Evolutionary conservation across 2,888 invertebrate genomes (phyloP), one percentile per base, ranked within the genome.

Genomic region (Bruchidius siliquastri): DNA sequence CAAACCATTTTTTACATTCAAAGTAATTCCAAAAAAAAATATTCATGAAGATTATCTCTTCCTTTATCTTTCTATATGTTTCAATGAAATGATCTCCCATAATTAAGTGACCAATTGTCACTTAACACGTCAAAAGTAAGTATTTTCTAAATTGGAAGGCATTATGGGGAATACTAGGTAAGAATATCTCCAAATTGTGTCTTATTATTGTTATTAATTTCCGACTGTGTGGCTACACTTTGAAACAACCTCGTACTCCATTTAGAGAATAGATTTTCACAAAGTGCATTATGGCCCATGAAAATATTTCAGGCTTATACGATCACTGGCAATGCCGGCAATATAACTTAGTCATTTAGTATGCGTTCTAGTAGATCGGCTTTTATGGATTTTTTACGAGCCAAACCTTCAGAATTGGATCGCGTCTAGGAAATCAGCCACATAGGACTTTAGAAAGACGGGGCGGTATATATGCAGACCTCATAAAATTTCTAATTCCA

Each of bases 311-410:
- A 78, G 78, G 77, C 78, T 79, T 78, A 78, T 73, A 73, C 77
- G 80, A 79, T 80, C 80, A 79, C 81, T 82, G 81, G 49, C 81
- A 76, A 79, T 78, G 72, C 71, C 72, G 79, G 82, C 81, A 83
- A 81, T 82, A 82, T 82, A 82, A 82, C 82, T 81, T 80, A 79
- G 81, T 79, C 82, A 82, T 82, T 49, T 49, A 49, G 49, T 49
- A 49, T 83, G 82, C 80, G 82, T 83, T 83, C 82, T 82, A 83
- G 80, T 83, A 83, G 83, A 83, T 83, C 82, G 83, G 81, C 80
- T 49, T 83, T 83, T 83, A 83, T 82, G 82, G 77, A 79, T 80
- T 82, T 82, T 83, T 83, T 83, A 83, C 82, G 83, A 83, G 78
- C 77, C 77, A 75, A 79, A 75, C 80, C 79, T 82, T 80, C 80